phyloP scores from a whole-genome alignment of 1,140 invertebrate species.

The Saccostrea echinata region DNA sequence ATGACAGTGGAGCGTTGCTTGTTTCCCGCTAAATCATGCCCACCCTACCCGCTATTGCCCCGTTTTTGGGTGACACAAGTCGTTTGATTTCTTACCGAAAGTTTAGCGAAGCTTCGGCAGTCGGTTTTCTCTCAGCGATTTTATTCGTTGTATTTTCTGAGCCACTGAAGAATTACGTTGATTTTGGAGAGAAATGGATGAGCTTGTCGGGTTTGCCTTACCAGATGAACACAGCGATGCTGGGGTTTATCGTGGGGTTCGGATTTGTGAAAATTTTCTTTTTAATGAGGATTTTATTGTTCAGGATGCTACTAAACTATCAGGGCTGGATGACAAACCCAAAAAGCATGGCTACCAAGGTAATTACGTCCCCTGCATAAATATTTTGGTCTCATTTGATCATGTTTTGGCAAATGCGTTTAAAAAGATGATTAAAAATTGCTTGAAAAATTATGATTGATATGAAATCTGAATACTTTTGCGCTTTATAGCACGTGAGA shows the following conservation, averaged over 20 bases:
- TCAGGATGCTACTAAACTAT: constrained; percentile 65
- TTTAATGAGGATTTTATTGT: constrained; percentile 61
- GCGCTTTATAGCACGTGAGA: no score
- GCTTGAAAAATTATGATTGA: no score
- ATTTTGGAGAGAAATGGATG: constrained; percentile 71
- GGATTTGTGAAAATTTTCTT: constrained; percentile 62
- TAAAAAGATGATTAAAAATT: no score
- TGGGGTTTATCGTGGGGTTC: constrained; percentile 68
- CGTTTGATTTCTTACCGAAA: constrained; percentile 59
- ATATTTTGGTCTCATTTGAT: background rate
- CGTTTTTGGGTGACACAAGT: constrained; percentile 56
- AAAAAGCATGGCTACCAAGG: constrained; percentile 66
- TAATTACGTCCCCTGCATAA: background rate
- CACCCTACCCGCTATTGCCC: constrained; percentile 55
- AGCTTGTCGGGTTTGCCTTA: constrained; percentile 65
- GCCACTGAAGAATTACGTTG: constrained; percentile 63
- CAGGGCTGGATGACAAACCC: constrained; percentile 67
- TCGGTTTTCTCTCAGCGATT: constrained; percentile 66
- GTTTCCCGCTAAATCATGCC: constrained; percentile 49
- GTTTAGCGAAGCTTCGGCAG: constrained; percentile 67
- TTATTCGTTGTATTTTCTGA: constrained; percentile 67
- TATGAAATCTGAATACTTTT: no score
- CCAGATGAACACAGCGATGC: constrained; percentile 67
- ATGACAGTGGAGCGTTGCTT: background rate
- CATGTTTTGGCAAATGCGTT: no score